Percentiles rank a stretch among this genome's conserved stretches.
These are phyloP conservation scores for Callocephalon fimbriatum DNA, from an alignment of 2,113 vertebrate species.

Conservation along the genomic window DNA sequence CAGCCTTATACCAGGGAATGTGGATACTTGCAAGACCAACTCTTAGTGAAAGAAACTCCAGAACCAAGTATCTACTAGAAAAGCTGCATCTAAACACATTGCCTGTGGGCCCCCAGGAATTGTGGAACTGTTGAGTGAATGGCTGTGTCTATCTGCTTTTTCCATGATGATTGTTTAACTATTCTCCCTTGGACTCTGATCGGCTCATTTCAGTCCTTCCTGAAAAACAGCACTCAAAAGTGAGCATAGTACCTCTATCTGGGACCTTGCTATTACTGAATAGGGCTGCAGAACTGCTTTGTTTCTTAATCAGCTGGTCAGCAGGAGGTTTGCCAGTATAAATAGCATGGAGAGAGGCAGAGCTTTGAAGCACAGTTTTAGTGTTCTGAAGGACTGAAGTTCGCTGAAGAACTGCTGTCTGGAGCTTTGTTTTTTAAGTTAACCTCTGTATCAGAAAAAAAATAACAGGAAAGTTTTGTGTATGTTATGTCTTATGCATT, in stretches of 20 bases:
- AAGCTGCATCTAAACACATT: neutral
- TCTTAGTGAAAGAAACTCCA: neutral
- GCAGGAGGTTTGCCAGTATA: conserved; percentile 27
- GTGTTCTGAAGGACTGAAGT: neutral
- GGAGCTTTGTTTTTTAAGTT: conserved; percentile 16
- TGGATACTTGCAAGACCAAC: neutral
- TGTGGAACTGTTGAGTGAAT: neutral
- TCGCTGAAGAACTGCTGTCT: neutral
- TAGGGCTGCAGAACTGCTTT: neutral
- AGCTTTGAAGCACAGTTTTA: conserved; percentile 9
- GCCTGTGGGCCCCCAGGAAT: neutral
- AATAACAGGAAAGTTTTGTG: neutral
- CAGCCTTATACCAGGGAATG: neutral
- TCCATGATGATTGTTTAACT: neutral
- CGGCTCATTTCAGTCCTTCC: neutral
- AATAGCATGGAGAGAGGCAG: conserved; percentile 14
- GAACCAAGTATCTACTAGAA: neutral
- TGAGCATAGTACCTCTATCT: neutral
- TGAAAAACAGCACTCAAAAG: neutral
- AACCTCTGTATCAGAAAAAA: neutral
- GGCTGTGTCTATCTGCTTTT: neutral
- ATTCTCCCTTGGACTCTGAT: neutral
- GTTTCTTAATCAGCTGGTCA: neutral
- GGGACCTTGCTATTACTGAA: neutral
- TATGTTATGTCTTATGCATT: neutral